Percentiles rank a stretch among this genome's conserved stretches.
phyloP scores from a whole-genome alignment of 2,797 vertebrate species.

The Odontamblyopus lacepedii region DNA sequence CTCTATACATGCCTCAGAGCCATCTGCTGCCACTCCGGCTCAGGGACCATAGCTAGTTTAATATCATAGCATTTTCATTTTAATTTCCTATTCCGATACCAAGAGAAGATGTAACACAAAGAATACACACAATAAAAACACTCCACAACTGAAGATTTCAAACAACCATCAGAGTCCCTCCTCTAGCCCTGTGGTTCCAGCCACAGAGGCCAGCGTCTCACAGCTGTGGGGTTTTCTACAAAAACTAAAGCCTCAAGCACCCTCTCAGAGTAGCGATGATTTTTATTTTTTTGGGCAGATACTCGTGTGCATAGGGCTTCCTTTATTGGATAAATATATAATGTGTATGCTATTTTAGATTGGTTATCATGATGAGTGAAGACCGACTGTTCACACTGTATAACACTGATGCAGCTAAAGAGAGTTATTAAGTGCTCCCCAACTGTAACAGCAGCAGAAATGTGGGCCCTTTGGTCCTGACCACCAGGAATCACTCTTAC shows the following conservation, averaged over 20 bases:
- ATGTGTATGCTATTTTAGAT: constrained; percentile 40
- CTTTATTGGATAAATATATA: constrained; percentile 62
- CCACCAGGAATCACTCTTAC: constrained; percentile 78
- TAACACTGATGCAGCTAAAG: constrained; percentile 40
- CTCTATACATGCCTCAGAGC: constrained; percentile 71
- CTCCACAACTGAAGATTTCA: constrained; percentile 33
- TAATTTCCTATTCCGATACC: constrained; percentile 46
- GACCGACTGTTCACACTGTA: constrained; percentile 28
- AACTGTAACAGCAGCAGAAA: constrained; percentile 43
- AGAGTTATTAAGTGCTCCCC: constrained; percentile 39
- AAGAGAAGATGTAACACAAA: constrained; percentile 60
- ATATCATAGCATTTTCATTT: constrained; percentile 40
- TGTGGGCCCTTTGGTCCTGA: constrained; percentile 37
- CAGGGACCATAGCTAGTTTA: constrained; percentile 66
- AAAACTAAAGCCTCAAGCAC: constrained; percentile 37
- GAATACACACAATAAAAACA: constrained; percentile 34
- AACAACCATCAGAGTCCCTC: constrained; percentile 27
- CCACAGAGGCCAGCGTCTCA: constrained; percentile 20
- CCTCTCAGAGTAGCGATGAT: constrained; percentile 49
- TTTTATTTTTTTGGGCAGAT: constrained; percentile 65
- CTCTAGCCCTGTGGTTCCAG: constrained; percentile 29
- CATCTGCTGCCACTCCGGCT: constrained; percentile 48
- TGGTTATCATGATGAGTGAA: constrained; percentile 44
- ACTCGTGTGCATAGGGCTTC: constrained; percentile 79
- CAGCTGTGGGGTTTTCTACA: constrained; percentile 48